These are phyloP conservation scores for Sweltsa coloradensis DNA, from an alignment of 1,140 invertebrate species.

Conservation along the genomic window DNA sequence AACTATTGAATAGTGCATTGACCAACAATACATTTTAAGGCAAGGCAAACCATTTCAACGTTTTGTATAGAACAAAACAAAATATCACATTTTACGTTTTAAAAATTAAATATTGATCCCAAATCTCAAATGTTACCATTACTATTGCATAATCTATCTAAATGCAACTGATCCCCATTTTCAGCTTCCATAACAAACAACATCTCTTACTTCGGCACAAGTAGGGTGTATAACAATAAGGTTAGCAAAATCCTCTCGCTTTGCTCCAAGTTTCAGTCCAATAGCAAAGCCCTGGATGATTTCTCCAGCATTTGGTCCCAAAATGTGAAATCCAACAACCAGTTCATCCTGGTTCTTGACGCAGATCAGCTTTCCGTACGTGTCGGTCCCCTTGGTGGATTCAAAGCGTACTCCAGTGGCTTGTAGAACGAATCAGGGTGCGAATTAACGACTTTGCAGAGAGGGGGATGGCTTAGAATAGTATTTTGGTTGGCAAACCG, in stretches of 20 bases:
- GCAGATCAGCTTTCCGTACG: constrained; percentile 51
- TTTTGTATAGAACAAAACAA: neutral
- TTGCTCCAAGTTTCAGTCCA: constrained; percentile 42
- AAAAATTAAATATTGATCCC: neutral
- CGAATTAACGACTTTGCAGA: too few species aligned
- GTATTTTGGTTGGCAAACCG: too few species aligned
- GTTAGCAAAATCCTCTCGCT: constrained; percentile 47
- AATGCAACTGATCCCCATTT: neutral
- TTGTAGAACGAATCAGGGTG: too few species aligned
- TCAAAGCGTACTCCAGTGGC: constrained; percentile 46
- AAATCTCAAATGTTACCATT: neutral
- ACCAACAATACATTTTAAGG: constrained; percentile 3
- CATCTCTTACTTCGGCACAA: constrained; percentile 45
- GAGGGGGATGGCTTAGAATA: too few species aligned
- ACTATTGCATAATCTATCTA: neutral
- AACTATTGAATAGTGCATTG: constrained; percentile 1
- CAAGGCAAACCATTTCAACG: neutral
- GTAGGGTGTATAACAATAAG: constrained; percentile 57
- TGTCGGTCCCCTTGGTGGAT: constrained; percentile 45
- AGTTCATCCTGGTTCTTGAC: constrained; percentile 37
- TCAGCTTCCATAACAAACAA: neutral
- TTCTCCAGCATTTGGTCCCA: constrained; percentile 57
- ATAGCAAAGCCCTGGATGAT: constrained; percentile 55
- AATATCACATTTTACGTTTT: constrained; percentile 1
- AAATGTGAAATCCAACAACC: constrained; percentile 51